Evolutionary conservation across 2,888 invertebrate genomes (phyloP), one percentile per base, ranked within the genome.

Genomic region (Oxyteleia sp.): DNA sequence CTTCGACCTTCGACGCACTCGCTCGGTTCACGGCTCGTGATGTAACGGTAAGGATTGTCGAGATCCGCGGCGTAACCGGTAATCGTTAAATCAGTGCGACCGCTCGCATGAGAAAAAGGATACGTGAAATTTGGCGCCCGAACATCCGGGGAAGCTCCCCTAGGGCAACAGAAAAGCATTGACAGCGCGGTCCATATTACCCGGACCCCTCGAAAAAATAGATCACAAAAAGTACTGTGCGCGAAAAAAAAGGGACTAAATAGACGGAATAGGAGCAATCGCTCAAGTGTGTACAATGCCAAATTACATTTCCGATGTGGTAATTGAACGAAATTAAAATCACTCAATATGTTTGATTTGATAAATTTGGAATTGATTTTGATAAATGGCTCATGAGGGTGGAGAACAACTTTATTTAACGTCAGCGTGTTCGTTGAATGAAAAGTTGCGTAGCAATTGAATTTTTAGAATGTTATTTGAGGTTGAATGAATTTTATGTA

Each of bases 21-120:
- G 55, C 35, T 43, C 51, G 35, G 43, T 45, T 69, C 59, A 55
- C 47, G 64, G 57, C 35, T 74, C 47, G 57, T 71, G 71, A 75
- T 75, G 76, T 74, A 82, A 83, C 74, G 74, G 75, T 71, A 71
- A 76, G 80, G 63, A 72, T 43, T 72, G 81, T 76, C 71, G 71
- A 81, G 64, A 82, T 78, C 59, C 78, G 76, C 69, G 76, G 69
- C n/a, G n/a, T n/a, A 87, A 89, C 86, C 85, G 87, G 88, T 86
- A 86, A 85, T 88, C 87, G 83, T 88, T 84, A 88, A 89, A 87
- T 75, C 79, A 55, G 49, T 61, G 63, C 61, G 57, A 75, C 57
- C 68, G 35, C 29, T 61, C 55, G 63, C 53, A 76, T 51, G 76
- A 76, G 69, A 76, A 76, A 63, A 82, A 64, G 68, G 82, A 69